Percentiles rank a stretch among this genome's conserved stretches.
Conservation (phyloP, 2,113 vertebrate species). For the Cyprinodon variegatus region DNA sequence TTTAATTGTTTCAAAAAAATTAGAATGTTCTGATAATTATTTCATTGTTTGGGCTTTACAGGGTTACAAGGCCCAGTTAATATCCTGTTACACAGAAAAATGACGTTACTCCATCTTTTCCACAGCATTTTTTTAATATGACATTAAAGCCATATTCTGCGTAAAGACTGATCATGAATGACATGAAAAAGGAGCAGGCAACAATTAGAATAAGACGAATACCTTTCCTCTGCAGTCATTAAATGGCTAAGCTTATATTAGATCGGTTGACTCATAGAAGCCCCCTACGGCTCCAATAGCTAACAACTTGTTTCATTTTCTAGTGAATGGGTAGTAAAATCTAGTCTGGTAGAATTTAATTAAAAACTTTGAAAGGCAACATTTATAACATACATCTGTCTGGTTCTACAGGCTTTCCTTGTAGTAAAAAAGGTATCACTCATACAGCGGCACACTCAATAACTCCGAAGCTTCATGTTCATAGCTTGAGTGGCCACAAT, state of each 20-base stretch:
- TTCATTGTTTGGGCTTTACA: too few species aligned
- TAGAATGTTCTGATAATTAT: too few species aligned
- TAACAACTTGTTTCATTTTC: slow-evolving; percentile 38
- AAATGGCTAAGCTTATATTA: slow-evolving; percentile 58
- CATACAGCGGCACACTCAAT: slow-evolving; percentile 3
- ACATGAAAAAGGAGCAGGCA: slow-evolving; percentile 19
- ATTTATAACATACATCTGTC: slow-evolving; percentile 23
- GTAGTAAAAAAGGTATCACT: slow-evolving; percentile 29
- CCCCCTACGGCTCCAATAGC: slow-evolving; percentile 32
- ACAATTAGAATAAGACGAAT: slow-evolving; percentile 37
- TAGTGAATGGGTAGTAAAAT: slow-evolving; percentile 9
- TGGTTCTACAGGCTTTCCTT: slow-evolving; percentile 18
- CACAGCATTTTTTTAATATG: neutral
- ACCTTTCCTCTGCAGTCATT: slow-evolving; percentile 48
- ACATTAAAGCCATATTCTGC: neutral
- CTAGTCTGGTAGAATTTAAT: neutral
- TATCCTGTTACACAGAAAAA: neutral
- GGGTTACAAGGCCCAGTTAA: too few species aligned
- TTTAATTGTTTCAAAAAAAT: too few species aligned
- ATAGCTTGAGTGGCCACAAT: slow-evolving; percentile 51
- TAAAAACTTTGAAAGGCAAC: neutral
- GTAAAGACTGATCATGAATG: slow-evolving; percentile 19
- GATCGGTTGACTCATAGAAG: slow-evolving; percentile 42
- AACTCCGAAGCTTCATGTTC: slow-evolving; percentile 45
- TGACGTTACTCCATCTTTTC: neutral